Conservation (phyloP, 2,888 invertebrate species). For the Apeira syringaria region DNA sequence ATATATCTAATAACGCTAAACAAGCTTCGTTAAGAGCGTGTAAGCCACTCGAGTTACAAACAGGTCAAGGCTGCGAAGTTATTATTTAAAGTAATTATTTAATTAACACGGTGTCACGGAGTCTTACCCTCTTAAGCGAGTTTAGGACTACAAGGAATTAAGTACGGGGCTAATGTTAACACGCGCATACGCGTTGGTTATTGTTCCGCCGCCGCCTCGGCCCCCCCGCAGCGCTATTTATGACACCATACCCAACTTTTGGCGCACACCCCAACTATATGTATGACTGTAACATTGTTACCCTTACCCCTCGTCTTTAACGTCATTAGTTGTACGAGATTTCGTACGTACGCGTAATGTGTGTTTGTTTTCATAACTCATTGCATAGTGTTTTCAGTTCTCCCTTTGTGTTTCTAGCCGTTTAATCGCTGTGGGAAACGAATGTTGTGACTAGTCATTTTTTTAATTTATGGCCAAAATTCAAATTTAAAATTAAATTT, state of each 20-base stretch:
- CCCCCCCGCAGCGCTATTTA: slow-evolving; percentile 77
- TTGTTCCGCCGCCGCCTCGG: slow-evolving; percentile 51
- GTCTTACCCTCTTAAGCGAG: slow-evolving; percentile 79
- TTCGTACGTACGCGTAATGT: slow-evolving; percentile 73
- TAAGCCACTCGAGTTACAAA: slow-evolving; percentile 29
- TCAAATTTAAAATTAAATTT: too few species aligned
- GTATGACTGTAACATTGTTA: slow-evolving; percentile 79
- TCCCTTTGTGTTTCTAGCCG: slow-evolving; percentile 57
- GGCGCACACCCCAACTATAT: slow-evolving; percentile 77
- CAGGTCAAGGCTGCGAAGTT: slow-evolving; percentile 56
- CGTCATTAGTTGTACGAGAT: slow-evolving; percentile 80
- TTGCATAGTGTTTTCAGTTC: slow-evolving; percentile 62
- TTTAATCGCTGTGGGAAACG: slow-evolving; percentile 77
- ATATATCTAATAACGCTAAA: slow-evolving; percentile 14
- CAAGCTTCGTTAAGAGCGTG: slow-evolving; percentile 20
- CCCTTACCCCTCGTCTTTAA: slow-evolving; percentile 78
- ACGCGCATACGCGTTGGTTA: slow-evolving; percentile 75
- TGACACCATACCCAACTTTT: slow-evolving; percentile 73
- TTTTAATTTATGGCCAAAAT: slow-evolving; percentile 57
- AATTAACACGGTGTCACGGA: slow-evolving; percentile 77
- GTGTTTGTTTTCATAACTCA: slow-evolving; percentile 80
- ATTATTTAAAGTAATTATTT: slow-evolving; percentile 82
- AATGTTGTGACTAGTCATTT: slow-evolving; percentile 60
- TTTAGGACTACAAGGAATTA: slow-evolving; percentile 80
- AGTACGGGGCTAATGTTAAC: slow-evolving; percentile 79